Percentiles rank a stretch among this genome's conserved stretches.
Evolutionary conservation across 2,888 invertebrate species (phyloP).

Genomic region (Drosophila percnosoma): DNA sequence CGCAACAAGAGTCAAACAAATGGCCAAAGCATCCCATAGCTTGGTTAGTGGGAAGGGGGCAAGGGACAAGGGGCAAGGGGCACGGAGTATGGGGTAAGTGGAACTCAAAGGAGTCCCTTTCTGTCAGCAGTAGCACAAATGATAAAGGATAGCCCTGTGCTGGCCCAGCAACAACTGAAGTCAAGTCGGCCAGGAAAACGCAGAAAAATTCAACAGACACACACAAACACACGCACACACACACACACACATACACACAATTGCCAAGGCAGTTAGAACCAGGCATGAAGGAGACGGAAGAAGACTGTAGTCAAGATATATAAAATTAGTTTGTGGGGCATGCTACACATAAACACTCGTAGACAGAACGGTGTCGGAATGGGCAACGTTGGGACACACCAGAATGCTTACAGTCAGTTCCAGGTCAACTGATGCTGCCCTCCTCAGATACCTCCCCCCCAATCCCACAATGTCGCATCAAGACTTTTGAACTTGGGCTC

Average conservation of each 20-base stretch:
- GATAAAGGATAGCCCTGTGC: constrained; percentile 45
- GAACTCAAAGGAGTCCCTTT: constrained; percentile 8
- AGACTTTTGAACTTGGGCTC: constrained; percentile 59
- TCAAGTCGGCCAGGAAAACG: constrained; percentile 37
- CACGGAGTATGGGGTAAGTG: not conserved
- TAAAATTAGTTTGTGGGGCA: constrained; percentile 28
- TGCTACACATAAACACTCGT: constrained; percentile 38
- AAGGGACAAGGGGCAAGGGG: not conserved
- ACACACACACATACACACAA: not conserved
- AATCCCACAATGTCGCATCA: constrained; percentile 9
- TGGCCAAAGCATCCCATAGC: constrained; percentile 13
- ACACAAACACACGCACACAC: not conserved
- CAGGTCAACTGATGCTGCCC: constrained; percentile 49
- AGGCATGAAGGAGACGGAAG: not conserved
- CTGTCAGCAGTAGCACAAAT: constrained; percentile 32
- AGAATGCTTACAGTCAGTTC: constrained; percentile 42
- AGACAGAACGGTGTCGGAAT: constrained; percentile 21
- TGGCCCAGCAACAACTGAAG: constrained; percentile 24
- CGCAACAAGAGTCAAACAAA: constrained; percentile 51
- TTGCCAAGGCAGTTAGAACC: no score
- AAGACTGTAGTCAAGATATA: constrained; percentile 11
- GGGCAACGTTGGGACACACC: constrained; percentile 34
- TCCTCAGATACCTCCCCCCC: not conserved
- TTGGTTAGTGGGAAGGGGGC: not conserved
- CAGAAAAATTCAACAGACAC: constrained; percentile 25